Percentiles rank a stretch among this genome's conserved stretches.
phyloP scores from a whole-genome alignment of 2,113 vertebrate species.

The Malurus cyaneus region DNA sequence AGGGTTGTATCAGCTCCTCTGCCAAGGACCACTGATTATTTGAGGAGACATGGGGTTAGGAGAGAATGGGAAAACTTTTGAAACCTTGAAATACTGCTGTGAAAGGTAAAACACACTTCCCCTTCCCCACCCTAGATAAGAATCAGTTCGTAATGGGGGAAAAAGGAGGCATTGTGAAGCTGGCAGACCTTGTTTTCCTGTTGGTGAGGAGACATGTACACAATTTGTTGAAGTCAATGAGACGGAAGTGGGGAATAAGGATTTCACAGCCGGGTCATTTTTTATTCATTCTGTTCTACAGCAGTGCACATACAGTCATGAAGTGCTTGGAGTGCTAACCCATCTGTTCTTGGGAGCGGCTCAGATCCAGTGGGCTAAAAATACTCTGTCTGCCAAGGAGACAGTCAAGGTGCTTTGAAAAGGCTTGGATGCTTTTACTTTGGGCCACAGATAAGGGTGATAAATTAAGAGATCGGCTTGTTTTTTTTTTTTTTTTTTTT shows the following conservation, averaged over 20 bases:
- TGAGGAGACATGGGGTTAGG: background rate
- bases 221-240: background rate
- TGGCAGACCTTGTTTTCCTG: background rate
- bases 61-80: background rate
- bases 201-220: background rate
- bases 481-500: background rate
- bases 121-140: background rate
- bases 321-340: background rate
- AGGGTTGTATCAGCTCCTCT: background rate
- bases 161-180: background rate
- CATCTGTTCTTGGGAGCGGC: background rate
- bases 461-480: background rate
- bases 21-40: background rate
- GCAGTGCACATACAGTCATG: background rate
- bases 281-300: constrained; percentile 3
- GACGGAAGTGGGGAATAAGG: background rate
- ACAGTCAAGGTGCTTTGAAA: constrained; percentile 11
- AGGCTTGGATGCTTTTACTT: constrained; percentile 1
- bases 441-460: background rate
- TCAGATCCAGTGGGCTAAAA: constrained; percentile 34
- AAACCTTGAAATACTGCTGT: background rate
- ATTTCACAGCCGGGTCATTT: background rate
- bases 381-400: constrained; percentile 11
- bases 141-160: background rate
- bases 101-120: background rate